Evolutionary conservation across 2,888 invertebrate species (phyloP), one percentile per base, ranked within the genome.

Genomic region (Campaea margaritaria): DNA sequence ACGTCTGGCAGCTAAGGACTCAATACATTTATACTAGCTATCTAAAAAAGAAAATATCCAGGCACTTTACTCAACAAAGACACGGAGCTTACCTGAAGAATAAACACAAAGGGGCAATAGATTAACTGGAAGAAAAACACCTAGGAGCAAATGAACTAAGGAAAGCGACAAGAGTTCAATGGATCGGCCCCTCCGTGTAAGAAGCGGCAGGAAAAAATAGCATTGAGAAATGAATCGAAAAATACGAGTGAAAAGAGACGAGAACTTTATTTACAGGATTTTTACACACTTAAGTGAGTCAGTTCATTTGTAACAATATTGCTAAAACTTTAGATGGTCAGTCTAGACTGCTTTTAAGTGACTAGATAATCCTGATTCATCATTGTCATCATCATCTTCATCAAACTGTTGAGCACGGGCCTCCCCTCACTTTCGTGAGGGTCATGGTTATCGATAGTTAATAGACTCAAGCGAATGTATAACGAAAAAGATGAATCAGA

Each of bases 141-240:
- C 57, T 54, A 61, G 51, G 15, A 68, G 57, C 57, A 64, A 71
- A 70, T 72, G 65, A 69, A 69, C 54, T 57, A 69, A 56, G 56
- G 50, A 62, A 68, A 64, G 53, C 58, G 56, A 66, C 62, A 63
- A 65, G 53, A 67, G 62, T 68, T 67, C 58, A 76, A 72, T 69
- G 60, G 64, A 67, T 60, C 46, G 55, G 58, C 58, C 55, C 63
- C 46, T 64, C 44, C 55, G n/a, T 64, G 62, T 63, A 64, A 63
- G 58, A 65, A 65, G 65, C 58, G 63, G 52, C 56, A 52, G 60
- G 63, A 69, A 69, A 72, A 69, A 69, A 70, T 67, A 67, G 57
- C 62, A 69, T 69, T 69, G 68, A 71, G 52, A 66, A 72, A 71
- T 70, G 62, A 65, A 50, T 61, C 59, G 57, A 63, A 60, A 28